Percentiles rank a stretch among this genome's conserved stretches.
These are phyloP conservation scores for Anguilla marmorata DNA, from an alignment of 2,797 vertebrate genomes.

Conservation along the genomic window DNA sequence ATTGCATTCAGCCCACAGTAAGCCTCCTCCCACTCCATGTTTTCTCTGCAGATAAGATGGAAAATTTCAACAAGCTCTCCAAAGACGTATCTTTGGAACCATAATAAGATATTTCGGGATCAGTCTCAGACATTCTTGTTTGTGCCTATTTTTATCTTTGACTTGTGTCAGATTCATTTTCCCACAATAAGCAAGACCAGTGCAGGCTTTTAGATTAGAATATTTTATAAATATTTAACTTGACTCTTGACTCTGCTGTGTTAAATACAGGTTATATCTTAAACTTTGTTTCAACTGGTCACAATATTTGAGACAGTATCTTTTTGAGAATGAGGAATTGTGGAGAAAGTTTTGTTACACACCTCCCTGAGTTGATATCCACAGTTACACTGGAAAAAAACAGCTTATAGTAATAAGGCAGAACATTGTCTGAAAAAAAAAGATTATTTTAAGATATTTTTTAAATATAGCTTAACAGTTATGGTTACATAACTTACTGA, in stretches of 20 bases:
- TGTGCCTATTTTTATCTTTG: conserved; percentile 1
- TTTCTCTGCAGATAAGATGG: background rate
- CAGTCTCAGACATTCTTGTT: conserved; percentile 18
- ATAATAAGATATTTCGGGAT: background rate
- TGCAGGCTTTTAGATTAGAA: background rate
- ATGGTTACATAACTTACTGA: background rate
- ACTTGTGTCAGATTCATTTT: background rate
- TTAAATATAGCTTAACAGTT: background rate
- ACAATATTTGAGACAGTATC: background rate
- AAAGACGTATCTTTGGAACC: background rate
- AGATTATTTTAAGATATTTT: background rate
- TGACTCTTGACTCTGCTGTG: background rate
- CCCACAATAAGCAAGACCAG: background rate
- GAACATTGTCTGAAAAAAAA: background rate
- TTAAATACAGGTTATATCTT: background rate
- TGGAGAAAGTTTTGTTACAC: background rate
- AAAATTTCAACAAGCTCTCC: background rate
- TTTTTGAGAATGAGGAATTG: background rate
- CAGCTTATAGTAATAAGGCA: background rate
- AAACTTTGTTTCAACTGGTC: background rate
- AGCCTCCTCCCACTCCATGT: background rate
- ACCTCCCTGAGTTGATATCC: background rate
- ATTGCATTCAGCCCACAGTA: background rate
- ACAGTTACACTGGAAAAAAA: background rate
- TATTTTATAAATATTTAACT: background rate